Evolutionary conservation across 2,113 vertebrate species (phyloP).

Genomic region (Albula glossodonta): DNA sequence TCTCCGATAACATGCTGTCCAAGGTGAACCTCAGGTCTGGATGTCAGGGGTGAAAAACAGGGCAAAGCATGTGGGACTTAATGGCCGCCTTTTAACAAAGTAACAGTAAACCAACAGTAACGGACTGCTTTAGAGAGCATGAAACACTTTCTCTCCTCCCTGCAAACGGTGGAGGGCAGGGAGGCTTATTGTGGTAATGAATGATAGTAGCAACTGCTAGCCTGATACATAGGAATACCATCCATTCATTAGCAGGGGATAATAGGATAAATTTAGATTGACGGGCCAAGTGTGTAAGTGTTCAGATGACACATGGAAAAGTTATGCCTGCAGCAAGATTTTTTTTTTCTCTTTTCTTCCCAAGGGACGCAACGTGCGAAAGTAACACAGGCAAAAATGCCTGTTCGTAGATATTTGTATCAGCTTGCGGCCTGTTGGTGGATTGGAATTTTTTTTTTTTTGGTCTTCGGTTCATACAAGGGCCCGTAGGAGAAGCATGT

Average conservation of each 20-base stretch:
- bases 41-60: constrained; percentile 13
- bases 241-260: constrained; percentile 64
- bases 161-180: constrained; percentile 6
- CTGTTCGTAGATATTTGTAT: not conserved
- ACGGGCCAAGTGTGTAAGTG: constrained; percentile 76
- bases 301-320: constrained; percentile 78
- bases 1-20: constrained; percentile 45
- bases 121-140: constrained; percentile 42
- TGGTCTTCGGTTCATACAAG: constrained; percentile 34
- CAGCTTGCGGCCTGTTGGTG: not conserved
- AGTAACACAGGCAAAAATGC: not conserved
- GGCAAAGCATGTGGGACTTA: not conserved
- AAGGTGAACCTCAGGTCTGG: constrained; percentile 22
- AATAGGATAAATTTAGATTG: constrained; percentile 82
- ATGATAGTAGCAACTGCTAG: constrained; percentile 73
- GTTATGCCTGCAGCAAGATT: constrained; percentile 73
- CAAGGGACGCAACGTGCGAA: not conserved
- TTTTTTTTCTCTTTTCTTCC: constrained; percentile 27
- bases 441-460: constrained; percentile 27
- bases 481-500: constrained; percentile 27
- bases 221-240: constrained; percentile 71
- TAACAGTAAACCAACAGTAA: constrained; percentile 43
- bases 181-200: constrained; percentile 49
- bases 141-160: constrained; percentile 31
- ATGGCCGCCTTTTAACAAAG: constrained; percentile 30